phyloP scores from a whole-genome alignment of 2,113 vertebrate genomes.

The Pseudonaja textilis region DNA sequence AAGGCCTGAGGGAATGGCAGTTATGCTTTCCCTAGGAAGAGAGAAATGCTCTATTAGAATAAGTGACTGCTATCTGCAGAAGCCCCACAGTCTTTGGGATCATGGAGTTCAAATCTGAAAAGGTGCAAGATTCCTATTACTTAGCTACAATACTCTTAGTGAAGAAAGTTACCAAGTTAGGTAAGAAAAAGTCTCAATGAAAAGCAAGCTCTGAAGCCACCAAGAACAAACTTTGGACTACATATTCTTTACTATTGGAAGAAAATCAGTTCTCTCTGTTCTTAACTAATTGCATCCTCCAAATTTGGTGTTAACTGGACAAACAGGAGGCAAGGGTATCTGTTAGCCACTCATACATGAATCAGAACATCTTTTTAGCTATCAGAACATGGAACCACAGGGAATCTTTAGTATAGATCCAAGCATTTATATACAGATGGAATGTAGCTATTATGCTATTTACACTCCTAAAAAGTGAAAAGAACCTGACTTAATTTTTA shows the following conservation, averaged over 20 bases:
- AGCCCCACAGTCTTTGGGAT: background rate
- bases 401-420: background rate
- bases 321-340: background rate
- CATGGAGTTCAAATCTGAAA: background rate
- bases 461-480: background rate
- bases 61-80: background rate
- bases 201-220: background rate
- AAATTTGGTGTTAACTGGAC: background rate
- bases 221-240: background rate
- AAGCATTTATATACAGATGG: background rate
- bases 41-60: background rate
- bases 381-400: background rate
- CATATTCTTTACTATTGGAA: background rate
- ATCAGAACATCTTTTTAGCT: background rate
- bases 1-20: background rate
- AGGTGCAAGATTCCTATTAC: background rate
- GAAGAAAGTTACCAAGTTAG: background rate
- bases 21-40: background rate
- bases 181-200: background rate
- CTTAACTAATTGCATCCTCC: background rate
- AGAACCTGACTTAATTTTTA: background rate
- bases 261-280: background rate
- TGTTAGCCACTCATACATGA: background rate
- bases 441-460: background rate
- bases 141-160: background rate